Conservation (phyloP, 1,140 invertebrate genomes). For the Anadara kagoshimensis region DNA sequence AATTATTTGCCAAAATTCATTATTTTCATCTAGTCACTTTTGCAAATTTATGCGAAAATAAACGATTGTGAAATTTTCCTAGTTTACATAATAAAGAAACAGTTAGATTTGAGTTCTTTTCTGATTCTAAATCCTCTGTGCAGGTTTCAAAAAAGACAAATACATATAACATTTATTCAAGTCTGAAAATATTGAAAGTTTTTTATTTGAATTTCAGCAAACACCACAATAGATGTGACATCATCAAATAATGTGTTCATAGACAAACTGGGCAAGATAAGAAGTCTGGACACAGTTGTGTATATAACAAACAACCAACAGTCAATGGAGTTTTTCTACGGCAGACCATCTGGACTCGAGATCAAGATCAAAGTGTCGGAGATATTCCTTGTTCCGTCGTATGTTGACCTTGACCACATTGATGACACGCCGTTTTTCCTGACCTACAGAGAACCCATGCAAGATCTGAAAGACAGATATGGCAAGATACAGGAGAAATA, state of each 20-base stretch:
- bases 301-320: constrained; percentile 65
- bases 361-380: constrained; percentile 60
- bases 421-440: constrained; percentile 57
- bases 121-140: too few species aligned
- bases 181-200: neutral
- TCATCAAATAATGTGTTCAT: constrained; percentile 60
- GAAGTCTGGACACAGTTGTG: constrained; percentile 53
- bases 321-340: constrained; percentile 58
- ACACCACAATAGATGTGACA: constrained; percentile 33
- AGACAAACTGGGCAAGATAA: constrained; percentile 53
- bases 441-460: constrained; percentile 23
- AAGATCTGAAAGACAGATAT: constrained; percentile 39
- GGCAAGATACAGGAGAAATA: constrained; percentile 34
- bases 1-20: too few species aligned
- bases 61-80: too few species aligned
- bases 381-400: constrained; percentile 59
- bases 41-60: too few species aligned
- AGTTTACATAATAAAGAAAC: too few species aligned
- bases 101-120: too few species aligned
- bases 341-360: constrained; percentile 54
- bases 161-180: too few species aligned
- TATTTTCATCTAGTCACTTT: too few species aligned
- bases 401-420: constrained; percentile 56
- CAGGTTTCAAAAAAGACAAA: too few species aligned
- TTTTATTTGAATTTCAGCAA: constrained; percentile 36